Conservation (phyloP, 1,140 invertebrate species). For the Chelonus insularis region DNA sequence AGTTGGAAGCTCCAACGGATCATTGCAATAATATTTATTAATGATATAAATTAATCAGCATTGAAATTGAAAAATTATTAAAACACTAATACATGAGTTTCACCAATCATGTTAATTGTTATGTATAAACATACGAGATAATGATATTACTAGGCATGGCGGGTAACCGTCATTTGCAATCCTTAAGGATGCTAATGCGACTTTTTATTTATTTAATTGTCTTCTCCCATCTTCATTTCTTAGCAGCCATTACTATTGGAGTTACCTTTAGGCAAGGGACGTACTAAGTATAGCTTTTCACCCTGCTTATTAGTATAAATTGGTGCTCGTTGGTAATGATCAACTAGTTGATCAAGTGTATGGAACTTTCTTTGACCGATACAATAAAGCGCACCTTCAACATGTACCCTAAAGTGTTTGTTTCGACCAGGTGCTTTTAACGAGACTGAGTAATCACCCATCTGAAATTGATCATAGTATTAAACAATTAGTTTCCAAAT, state of each 20-base stretch:
- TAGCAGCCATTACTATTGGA: slow-evolving; percentile 58
- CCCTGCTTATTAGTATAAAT: slow-evolving; percentile 97
- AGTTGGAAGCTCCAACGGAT: slow-evolving; percentile 48
- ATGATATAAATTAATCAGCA: slow-evolving; percentile 49
- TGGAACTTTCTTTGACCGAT: slow-evolving; percentile 98
- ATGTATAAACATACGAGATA: slow-evolving; percentile 58
- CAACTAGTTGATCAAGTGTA: slow-evolving; percentile 93
- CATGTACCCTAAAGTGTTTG: slow-evolving; percentile 98
- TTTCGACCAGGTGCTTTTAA: slow-evolving; percentile 96
- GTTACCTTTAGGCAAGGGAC: slow-evolving; percentile 77
- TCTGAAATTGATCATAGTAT: too few relatives aligned
- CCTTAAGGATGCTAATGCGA: slow-evolving; percentile 40
- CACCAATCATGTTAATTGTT: slow-evolving; percentile 55
- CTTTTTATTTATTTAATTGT: slow-evolving; percentile 23
- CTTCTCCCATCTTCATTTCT: slow-evolving; percentile 33
- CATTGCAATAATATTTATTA: slow-evolving; percentile 40
- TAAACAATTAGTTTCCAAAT: too few relatives aligned
- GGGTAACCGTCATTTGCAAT: slow-evolving; percentile 39
- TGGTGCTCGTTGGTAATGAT: slow-evolving; percentile 97
- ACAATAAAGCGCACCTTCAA: slow-evolving; percentile 90
- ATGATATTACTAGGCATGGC: slow-evolving; percentile 52
- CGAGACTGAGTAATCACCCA: slow-evolving; percentile 98
- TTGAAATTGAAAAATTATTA: slow-evolving; percentile 50
- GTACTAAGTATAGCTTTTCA: slow-evolving; percentile 89
- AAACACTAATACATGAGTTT: slow-evolving; percentile 54